Evolutionary conservation across 2,888 invertebrate genomes (phyloP).

Genomic region (Ommatoiulus sabulosus): DNA sequence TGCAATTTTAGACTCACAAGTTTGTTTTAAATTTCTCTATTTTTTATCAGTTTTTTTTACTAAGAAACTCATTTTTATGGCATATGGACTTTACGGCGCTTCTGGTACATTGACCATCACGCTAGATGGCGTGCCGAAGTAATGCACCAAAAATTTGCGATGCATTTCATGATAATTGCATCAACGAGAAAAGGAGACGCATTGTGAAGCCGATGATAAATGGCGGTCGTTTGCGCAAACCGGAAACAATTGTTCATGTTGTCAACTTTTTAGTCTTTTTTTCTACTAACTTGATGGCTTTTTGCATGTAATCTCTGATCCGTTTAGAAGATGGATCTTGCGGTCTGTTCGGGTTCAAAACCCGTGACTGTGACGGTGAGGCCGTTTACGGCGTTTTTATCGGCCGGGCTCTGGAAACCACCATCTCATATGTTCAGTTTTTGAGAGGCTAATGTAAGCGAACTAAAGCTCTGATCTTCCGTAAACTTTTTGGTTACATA

Average conservation of each 20-base stretch:
- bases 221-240: not conserved
- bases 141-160: not conserved
- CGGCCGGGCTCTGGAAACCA: too few relatives aligned
- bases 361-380: too few relatives aligned
- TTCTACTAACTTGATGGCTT: not conserved
- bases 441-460: too few relatives aligned
- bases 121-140: not conserved
- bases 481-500: too few relatives aligned
- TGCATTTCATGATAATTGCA: not conserved
- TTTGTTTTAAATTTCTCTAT: not conserved
- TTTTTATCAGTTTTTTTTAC: not conserved
- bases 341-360: too few relatives aligned
- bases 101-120: conserved; percentile 19
- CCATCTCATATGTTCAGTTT: too few relatives aligned
- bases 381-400: too few relatives aligned
- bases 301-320: not conserved
- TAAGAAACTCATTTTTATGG: not conserved
- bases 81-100: not conserved
- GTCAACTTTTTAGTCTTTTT: conserved; percentile 5
- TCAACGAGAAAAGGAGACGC: not conserved
- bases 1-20: too few relatives aligned
- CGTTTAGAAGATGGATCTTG: too few relatives aligned
- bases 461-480: too few relatives aligned
- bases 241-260: conserved; percentile 45
- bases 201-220: not conserved